Evolutionary conservation across 2,888 invertebrate species (phyloP), one percentile per base, ranked within the genome.

Genomic region (Julus scanicus): DNA sequence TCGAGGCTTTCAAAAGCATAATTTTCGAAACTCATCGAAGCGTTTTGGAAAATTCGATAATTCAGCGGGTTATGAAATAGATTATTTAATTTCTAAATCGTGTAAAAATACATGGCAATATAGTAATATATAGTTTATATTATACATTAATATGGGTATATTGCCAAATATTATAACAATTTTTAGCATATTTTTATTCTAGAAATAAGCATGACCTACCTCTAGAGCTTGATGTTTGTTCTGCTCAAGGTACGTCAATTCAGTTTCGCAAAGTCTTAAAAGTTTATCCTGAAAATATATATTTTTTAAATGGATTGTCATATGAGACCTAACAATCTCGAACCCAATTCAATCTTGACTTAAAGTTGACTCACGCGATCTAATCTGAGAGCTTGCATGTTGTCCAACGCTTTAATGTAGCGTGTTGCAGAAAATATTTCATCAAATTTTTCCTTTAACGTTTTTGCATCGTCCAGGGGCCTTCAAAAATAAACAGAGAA

Each of bases 371-470:
- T 87, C 83, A 88, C 88, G 48, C 71, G 86, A n/a, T 93, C 93
- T 92, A 95, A 96, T n/a, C 94, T 93, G 89, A 94, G 92, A 91
- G 95, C 95, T 57, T 94, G 94, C 3, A 97, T 93, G 29, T 93
- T 93, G 88, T 98, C 97, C 90, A 98, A 94, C 89, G 97, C 97
- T 91, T 97, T 97, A 90, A 97, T 97, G 91, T 98, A 99, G 91
- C 96, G 95, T 0, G 96, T 95, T 0, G 98, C 96, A 91, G 98
- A 98, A 93, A 99, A 99, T 90, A 99, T 99, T 89, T 97, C 97
- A 94, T 99, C 99, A 94, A 99, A 99, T 90, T 96, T 96, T 90
- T 96, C 96, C 92, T 99, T 99, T 0, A 99, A 94, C 91, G 96
- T 96, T 92, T 97, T 97, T 0, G 96, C 96, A 92, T 98, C 98